Evolutionary conservation across 2,888 invertebrate genomes (phyloP), one percentile per base, ranked within the genome.

Genomic region (Nematopogon swammerdamellus): DNA sequence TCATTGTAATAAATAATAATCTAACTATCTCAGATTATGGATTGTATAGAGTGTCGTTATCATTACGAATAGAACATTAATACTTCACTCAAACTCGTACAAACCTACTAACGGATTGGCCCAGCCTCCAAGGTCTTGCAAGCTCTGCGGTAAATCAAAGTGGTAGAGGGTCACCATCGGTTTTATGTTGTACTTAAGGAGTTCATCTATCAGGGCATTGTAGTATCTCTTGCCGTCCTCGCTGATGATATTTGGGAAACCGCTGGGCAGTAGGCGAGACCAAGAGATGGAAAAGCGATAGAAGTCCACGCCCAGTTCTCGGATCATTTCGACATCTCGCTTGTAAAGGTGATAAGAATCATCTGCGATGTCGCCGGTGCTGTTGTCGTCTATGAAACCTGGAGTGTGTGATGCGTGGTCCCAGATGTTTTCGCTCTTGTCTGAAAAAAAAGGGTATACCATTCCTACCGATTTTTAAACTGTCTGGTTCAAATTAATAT

Each of bases 51-150:
- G n/a, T n/a, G n/a, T n/a, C n/a, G n/a, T n/a, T n/a, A 25, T 25
- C 8, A 25, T 25, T 25, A 25, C 25, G 25, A 6, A 8, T 6
- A 6, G 25, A 25, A 4, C 5, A 6, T 25, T 25, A 4, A 6
- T 25, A 8, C 25, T 4, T 25, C 25, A 8, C 4, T 25, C 25
- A 25, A 25, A 25, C 4, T 25, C 8, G 4, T 6, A 25, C 36
- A 3, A 14, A 36, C 36, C 60, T 16, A 85, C 80, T 42, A 81
- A 67, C 0, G 84, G 82, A 61, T 87, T 88, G 0, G 81, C 68
- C 86, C 86, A 88, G 6, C 87, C 87, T 48, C 87, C 87, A 6
- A 56, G 43, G 6, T 57, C 56, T 65, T 66, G 57, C 3, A 70
- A 55, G 3, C 57, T 55, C 51, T 62, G 60, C 0, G 65, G 68